Conservation (phyloP, 1,140 invertebrate genomes). For the Hypothenemus hampei region DNA sequence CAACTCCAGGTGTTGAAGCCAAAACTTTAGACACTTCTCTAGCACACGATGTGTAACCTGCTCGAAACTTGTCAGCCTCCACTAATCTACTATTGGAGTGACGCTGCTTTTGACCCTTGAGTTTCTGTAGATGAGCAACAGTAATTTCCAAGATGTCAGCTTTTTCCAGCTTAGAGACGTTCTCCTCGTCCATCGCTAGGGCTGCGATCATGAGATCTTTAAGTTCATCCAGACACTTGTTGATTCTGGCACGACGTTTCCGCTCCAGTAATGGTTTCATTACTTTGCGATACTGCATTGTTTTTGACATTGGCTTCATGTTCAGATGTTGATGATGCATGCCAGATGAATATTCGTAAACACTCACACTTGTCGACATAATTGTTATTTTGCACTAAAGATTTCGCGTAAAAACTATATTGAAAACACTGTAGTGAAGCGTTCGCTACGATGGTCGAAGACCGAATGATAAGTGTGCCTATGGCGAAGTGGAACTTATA, state of each 20-base stretch:
- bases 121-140: conserved; percentile 81
- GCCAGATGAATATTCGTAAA: conserved; percentile 16
- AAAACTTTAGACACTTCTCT: conserved; percentile 85
- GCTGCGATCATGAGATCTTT: conserved; percentile 88
- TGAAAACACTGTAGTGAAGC: conserved; percentile 7
- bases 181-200: conserved; percentile 77
- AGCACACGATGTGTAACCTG: conserved; percentile 87
- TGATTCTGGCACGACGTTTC: conserved; percentile 87
- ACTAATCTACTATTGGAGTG: conserved; percentile 58
- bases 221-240: conserved; percentile 86
- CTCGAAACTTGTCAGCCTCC: conserved; percentile 77
- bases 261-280: conserved; percentile 95
- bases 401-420: conserved; percentile 18
- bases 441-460: conserved; percentile 18
- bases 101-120: conserved; percentile 64
- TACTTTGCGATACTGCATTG: conserved; percentile 87
- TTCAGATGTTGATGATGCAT: conserved; percentile 39
- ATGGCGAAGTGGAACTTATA: conserved; percentile 24
- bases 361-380: conserved; percentile 21
- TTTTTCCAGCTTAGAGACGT: conserved; percentile 90
- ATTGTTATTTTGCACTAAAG: background rate
- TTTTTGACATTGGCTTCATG: conserved; percentile 62
- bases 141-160: conserved; percentile 95
- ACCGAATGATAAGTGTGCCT: conserved; percentile 22
- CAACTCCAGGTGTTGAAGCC: conserved; percentile 75